Conservation (phyloP, 1,140 invertebrate genomes). For the Neodiprion pinetum region DNA sequence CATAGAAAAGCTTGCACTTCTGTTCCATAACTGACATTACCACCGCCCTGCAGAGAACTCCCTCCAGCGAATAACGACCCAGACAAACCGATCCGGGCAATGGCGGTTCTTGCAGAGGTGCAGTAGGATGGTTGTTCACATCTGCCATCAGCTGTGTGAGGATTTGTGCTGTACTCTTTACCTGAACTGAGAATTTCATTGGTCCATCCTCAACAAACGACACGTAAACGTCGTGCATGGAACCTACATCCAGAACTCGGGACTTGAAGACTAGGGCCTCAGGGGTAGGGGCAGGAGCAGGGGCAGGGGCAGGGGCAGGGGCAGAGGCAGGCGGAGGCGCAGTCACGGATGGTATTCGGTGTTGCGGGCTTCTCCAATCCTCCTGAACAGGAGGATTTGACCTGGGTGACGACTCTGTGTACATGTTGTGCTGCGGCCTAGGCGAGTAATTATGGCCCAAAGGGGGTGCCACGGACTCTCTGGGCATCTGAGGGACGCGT, state of each 20-base stretch:
- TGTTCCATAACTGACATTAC: slow-evolving; percentile 70
- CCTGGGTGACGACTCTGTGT: not conserved
- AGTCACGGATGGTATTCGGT: not conserved
- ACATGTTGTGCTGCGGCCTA: not conserved
- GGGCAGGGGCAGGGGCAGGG: slow-evolving; percentile 21
- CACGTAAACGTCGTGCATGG: slow-evolving; percentile 71
- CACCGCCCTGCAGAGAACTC: slow-evolving; percentile 74
- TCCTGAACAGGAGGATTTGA: slow-evolving; percentile 9
- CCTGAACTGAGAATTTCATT: slow-evolving; percentile 74
- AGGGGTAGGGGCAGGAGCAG: slow-evolving; percentile 43
- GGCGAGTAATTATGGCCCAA: not conserved
- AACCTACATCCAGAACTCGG: slow-evolving; percentile 64
- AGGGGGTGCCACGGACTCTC: not conserved
- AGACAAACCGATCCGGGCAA: slow-evolving; percentile 75
- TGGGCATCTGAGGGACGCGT: not conserved
- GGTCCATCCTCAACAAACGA: slow-evolving; percentile 81
- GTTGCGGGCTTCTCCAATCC: slow-evolving; percentile 13
- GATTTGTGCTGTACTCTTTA: slow-evolving; percentile 64
- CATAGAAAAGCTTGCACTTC: slow-evolving; percentile 73
- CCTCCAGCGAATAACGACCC: slow-evolving; percentile 70
- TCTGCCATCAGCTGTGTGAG: slow-evolving; percentile 72
- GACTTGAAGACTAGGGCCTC: slow-evolving; percentile 67
- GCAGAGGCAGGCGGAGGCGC: slow-evolving; percentile 34
- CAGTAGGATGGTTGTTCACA: slow-evolving; percentile 62
- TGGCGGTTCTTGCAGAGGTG: slow-evolving; percentile 68